Conservation (phyloP, 2,888 invertebrate species). For the Sminthurinus aureus region DNA sequence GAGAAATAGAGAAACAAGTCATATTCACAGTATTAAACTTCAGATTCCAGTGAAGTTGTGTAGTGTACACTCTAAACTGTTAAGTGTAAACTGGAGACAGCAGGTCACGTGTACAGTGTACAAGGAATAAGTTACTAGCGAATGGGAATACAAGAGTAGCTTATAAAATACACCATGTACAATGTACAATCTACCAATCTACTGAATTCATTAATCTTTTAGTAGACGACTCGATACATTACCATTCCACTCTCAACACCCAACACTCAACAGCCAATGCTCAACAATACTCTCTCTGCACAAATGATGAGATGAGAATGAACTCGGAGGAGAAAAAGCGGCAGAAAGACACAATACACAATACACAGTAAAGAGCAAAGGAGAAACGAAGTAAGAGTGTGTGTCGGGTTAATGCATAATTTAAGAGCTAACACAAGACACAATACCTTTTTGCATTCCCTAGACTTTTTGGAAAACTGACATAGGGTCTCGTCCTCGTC, state of each 20-base stretch:
- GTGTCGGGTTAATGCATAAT: conserved; percentile 26
- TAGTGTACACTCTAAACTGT: too few relatives aligned
- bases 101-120: too few relatives aligned
- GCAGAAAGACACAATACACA: too few relatives aligned
- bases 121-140: too few relatives aligned
- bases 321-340: not conserved
- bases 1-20: too few relatives aligned
- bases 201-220: conserved; percentile 28
- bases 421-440: conserved; percentile 17
- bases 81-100: too few relatives aligned
- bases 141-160: not conserved
- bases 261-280: too few relatives aligned
- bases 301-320: conserved; percentile 18
- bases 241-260: too few relatives aligned
- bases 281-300: too few relatives aligned
- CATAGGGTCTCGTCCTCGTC: not conserved
- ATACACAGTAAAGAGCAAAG: too few relatives aligned
- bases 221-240: conserved; percentile 7
- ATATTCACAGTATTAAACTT: too few relatives aligned
- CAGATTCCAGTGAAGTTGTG: too few relatives aligned
- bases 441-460: conserved; percentile 23
- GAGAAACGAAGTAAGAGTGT: not conserved
- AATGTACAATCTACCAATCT: not conserved
- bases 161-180: not conserved
- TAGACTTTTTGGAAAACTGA: not conserved